phyloP scores from a whole-genome alignment of 2,888 invertebrate genomes.

The Mythimna lalbum region DNA sequence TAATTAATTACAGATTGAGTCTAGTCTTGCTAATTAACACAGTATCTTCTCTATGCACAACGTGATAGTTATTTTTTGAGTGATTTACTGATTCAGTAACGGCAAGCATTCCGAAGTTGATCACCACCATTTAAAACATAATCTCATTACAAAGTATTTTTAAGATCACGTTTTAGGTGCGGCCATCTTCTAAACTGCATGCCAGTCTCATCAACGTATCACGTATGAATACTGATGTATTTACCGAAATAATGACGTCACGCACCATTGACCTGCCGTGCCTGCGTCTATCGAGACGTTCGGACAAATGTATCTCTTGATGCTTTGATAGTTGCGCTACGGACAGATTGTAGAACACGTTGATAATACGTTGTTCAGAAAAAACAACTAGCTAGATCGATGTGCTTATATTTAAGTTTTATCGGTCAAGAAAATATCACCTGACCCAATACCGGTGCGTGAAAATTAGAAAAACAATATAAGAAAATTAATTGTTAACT shows the following conservation, averaged over 20 bases:
- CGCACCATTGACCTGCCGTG: constrained; percentile 83
- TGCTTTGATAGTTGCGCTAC: constrained; percentile 19
- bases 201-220: constrained; percentile 67
- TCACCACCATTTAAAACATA: constrained; percentile 26
- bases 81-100: constrained; percentile 13
- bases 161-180: constrained; percentile 70
- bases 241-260: constrained; percentile 81
- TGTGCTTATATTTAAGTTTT: too few species aligned
- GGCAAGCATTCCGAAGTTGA: constrained; percentile 12
- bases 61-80: not conserved
- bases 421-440: too few species aligned
- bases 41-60: not conserved
- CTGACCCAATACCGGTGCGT: too few species aligned
- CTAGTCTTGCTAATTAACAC: not conserved
- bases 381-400: too few species aligned
- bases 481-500: too few species aligned
- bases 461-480: too few species aligned
- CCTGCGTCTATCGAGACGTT: constrained; percentile 66
- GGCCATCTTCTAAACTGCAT: constrained; percentile 69
- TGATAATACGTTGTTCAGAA: too few species aligned
- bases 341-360: too few species aligned
- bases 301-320: constrained; percentile 47
- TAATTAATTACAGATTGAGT: not conserved
- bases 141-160: constrained; percentile 44
- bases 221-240: constrained; percentile 72